Evolutionary conservation across 2,888 invertebrate species (phyloP).

Genomic region (Electrophaes corylata): DNA sequence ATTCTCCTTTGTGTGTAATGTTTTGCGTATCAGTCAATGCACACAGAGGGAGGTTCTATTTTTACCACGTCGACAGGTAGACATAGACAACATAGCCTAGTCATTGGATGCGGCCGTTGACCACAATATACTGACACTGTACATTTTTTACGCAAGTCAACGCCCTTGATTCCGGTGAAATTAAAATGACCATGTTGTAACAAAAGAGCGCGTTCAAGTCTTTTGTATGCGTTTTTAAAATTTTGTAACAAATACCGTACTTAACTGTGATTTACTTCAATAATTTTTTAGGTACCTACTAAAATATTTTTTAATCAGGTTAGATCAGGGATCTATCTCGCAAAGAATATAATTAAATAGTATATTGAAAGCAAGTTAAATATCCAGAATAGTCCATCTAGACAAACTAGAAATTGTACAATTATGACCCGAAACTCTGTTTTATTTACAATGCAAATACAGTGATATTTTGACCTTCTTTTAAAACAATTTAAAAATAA

Average conservation of each 20-base stretch:
- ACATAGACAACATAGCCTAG: conserved; percentile 51
- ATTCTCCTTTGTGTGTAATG: not conserved
- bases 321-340: no score
- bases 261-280: not conserved
- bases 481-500: conserved; percentile 13
- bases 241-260: not conserved
- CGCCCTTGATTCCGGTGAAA: conserved; percentile 52
- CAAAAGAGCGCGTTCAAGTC: conserved; percentile 34
- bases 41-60: conserved; percentile 61
- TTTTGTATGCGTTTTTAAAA: conserved; percentile 22
- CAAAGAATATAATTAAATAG: no score
- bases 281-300: no score
- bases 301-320: no score
- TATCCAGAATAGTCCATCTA: no score
- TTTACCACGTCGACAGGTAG: conserved; percentile 57
- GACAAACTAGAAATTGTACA: no score
- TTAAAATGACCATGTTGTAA: conserved; percentile 30
- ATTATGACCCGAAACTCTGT: not conserved
- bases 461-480: not conserved
- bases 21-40: conserved; percentile 30
- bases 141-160: conserved; percentile 68
- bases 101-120: conserved; percentile 66
- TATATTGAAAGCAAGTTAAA: no score
- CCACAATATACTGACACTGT: conserved; percentile 66
- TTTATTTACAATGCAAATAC: not conserved